A percentile compares a stretch with the other conserved stretches of the same genome.
phyloP scores from a whole-genome alignment of 2,888 invertebrate genomes.

The Anoplius nigerrimus region DNA sequence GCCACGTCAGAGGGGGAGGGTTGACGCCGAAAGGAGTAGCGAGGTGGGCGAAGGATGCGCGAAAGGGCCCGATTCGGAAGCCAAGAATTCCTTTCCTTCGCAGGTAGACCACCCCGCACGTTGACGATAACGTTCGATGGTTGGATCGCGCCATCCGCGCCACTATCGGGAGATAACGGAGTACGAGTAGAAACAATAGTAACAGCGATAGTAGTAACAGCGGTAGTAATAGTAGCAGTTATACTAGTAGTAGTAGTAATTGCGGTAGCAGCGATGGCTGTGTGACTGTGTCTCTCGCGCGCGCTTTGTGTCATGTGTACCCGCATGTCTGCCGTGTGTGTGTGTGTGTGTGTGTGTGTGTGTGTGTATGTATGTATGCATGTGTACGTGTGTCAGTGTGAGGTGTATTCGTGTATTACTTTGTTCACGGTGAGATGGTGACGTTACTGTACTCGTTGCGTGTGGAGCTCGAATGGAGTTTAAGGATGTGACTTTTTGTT shows the following conservation, averaged over 20 bases:
- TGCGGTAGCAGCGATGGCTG: conserved; percentile 43
- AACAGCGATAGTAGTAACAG: conserved; percentile 28
- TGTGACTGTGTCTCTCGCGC: no score
- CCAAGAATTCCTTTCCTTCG: conserved; percentile 50
- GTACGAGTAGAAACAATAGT: conserved; percentile 42
- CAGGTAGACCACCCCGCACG: conserved; percentile 19
- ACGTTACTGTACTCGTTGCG: conserved; percentile 53
- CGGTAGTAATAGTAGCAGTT: conserved; percentile 33
- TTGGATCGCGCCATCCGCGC: conserved; percentile 26
- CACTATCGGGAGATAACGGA: conserved; percentile 34
- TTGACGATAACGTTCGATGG: conserved; percentile 31
- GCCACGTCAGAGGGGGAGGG: no score
- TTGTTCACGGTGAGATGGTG: conserved; percentile 39
- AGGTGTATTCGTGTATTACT: no score
- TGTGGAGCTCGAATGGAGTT: conserved; percentile 45
- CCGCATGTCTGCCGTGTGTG: no score
- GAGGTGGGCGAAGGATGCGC: no score
- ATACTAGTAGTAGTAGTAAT: conserved; percentile 43
- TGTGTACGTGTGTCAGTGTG: no score
- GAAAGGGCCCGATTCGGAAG: conserved; percentile 13
- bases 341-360: no score
- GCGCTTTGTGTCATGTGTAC: no score
- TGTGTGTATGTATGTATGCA: no score
- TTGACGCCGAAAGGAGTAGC: no score
- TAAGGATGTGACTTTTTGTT: conserved; percentile 45